Percentiles rank a stretch among this genome's conserved stretches.
Conservation (phyloP, 2,113 vertebrate species). For the Mus pahari region DNA sequence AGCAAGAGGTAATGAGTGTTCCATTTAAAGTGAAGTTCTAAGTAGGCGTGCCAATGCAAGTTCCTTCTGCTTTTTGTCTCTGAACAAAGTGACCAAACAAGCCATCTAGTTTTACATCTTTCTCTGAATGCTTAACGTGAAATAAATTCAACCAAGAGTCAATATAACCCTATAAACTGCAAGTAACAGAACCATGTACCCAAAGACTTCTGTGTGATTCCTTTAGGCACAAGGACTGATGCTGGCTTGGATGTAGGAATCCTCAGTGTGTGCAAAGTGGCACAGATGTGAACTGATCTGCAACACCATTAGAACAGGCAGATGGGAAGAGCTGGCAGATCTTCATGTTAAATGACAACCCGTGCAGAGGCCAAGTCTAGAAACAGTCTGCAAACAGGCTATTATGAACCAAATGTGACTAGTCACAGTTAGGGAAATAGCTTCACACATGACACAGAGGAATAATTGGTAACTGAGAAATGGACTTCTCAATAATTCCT, state of each 20-base stretch:
- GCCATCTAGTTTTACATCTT: not conserved
- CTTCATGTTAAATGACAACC: not conserved
- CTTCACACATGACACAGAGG: not conserved
- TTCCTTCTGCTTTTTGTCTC: not conserved
- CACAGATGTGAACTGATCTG: not conserved
- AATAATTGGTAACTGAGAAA: not conserved
- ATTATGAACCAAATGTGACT: not conserved
- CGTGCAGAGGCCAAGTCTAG: not conserved
- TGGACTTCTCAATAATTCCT: not conserved
- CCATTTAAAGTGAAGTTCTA: not conserved
- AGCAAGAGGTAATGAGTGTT: not conserved
- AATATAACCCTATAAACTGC: not conserved
- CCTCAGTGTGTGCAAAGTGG: not conserved
- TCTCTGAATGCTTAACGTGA: not conserved
- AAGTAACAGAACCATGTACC: not conserved
- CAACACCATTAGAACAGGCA: not conserved
- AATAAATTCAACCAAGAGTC: not conserved
- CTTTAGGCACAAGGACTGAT: not conserved
- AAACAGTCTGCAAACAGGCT: conserved; percentile 10
- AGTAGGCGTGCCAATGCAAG: not conserved
- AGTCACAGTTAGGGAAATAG: conserved; percentile 21
- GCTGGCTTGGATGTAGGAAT: not conserved
- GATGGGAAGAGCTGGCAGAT: not conserved
- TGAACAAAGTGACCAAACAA: not conserved
- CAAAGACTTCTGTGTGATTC: not conserved